Evolutionary conservation across 2,113 vertebrate species (phyloP), one percentile per base, ranked within the genome.

Genomic region (Chascanopsetta lugubris): DNA sequence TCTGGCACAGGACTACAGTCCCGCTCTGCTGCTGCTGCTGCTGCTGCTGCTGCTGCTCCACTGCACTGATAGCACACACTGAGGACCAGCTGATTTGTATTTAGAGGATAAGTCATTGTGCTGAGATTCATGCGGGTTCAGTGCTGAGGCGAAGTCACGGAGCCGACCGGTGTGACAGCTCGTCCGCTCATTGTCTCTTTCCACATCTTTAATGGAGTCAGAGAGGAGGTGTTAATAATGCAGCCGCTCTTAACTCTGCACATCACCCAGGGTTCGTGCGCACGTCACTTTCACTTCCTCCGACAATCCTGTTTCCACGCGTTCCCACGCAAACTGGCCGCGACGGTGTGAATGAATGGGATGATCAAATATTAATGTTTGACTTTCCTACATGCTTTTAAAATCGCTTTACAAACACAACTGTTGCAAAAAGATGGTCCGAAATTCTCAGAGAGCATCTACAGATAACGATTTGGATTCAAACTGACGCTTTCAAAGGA

Each of bases 161-260:
- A 43, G 46, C 15, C 17, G 48, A 59, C 27, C 61, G 26, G 46
- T 27, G 17, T 61, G 48, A 64, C 36, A 68, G 46, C 26, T n/a
- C 8, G 5, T 62, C 60, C 18, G 29, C 56, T 69, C 29, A 65
- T 32, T 13, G 25, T 46, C 8, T 24, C 38, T 54, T 47, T 29
- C 26, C 54, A 61, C 12, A 46, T 62, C 38, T 24, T 22, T 17
- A 53, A 40, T 67, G 22, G 46, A 51, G 13, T 24, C 15, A 18
- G 17, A 51, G 26, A 45, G 20, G 29, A 60, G 10, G 13, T 49
- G 18, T 62, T 55, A 34, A 55, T 48, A 34, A 65, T 43, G 24
- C 17, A 45, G 25, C 27, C 45, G 56, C 3, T 47, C 27, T 36
- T 13, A 45, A 15, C 30, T 46, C 5, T 22, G 36, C 0, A 51